Evolutionary conservation across 2,888 invertebrate genomes (phyloP).

Genomic region (Dasysyrphus albostriatus): DNA sequence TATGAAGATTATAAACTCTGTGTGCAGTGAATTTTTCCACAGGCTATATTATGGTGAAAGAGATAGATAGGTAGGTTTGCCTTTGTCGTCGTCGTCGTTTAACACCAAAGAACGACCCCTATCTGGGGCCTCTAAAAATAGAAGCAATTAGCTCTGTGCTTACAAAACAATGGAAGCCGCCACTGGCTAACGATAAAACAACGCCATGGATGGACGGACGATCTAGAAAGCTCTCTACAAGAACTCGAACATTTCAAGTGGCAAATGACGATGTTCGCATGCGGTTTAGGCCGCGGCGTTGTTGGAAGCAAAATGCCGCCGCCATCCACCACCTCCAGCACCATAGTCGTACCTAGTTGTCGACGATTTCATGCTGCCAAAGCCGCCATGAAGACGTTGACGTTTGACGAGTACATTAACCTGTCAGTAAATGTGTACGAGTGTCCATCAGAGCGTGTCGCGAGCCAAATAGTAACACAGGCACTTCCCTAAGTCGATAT

Average conservation of each 20-base stretch:
- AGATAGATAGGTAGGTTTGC: slow-evolving; percentile 42
- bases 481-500: slow-evolving; percentile 52
- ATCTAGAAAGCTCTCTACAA: slow-evolving; percentile 39
- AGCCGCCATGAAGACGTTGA: slow-evolving; percentile 42
- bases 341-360: neutral
- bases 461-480: slow-evolving; percentile 48
- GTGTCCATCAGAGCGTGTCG: slow-evolving; percentile 69
- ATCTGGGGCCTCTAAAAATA: slow-evolving; percentile 62
- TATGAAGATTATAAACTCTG: slow-evolving; percentile 52
- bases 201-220: neutral
- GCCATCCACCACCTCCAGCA: too few species aligned
- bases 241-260: slow-evolving; percentile 65
- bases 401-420: slow-evolving; percentile 73
- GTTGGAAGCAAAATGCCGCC: slow-evolving; percentile 4
- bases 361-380: slow-evolving; percentile 7
- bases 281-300: neutral
- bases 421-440: slow-evolving; percentile 57
- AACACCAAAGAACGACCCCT: slow-evolving; percentile 56
- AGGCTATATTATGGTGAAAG: slow-evolving; percentile 12
- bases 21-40: slow-evolving; percentile 43
- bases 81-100: slow-evolving; percentile 9
- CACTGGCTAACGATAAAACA: slow-evolving; percentile 29
- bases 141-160: slow-evolving; percentile 69
- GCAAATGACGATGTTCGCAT: slow-evolving; percentile 31
- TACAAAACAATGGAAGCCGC: slow-evolving; percentile 55